Base-by-base conservation (phyloP, 2,888 invertebrate species). In the Callosobruchus maculatus region DNA sequence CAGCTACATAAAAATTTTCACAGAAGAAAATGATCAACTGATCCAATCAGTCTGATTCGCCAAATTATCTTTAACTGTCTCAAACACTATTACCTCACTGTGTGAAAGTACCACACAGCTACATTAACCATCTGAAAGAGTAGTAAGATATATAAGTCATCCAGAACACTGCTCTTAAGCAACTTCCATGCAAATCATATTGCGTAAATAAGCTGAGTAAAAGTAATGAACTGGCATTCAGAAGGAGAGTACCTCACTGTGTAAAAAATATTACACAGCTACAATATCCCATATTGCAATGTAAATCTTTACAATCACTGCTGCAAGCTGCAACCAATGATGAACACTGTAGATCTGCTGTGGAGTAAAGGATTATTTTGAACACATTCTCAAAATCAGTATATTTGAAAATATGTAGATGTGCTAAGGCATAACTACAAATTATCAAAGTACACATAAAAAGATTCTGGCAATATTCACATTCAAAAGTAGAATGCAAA, bases 241-340 rank as follows among this genome's bases (percentile, higher is more conserved):
- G 13, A 49, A 7, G 66, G n/a, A n/a, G n/a, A n/a, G 67, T 78
- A 79, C 79, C 79, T 79, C 79, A 72, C 76, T 78, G 72, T 71
- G 68, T 71, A 76, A 68, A n/a, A n/a, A 72, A 71, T 22, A 21
- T 71, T 67, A 73, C 68, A 73, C 74, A 78, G 75, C 75, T 79
- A 79, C 78, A 74, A 26, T 49, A 49, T 49, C 9, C 26, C 26
- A 26, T 2, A n/a, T n/a, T n/a, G n/a, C n/a, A n/a, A n/a, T n/a
- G n/a, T n/a, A n/a, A n/a, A n/a, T n/a, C n/a, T n/a, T n/a, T n/a
- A n/a, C n/a, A n/a, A n/a, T n/a, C n/a, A n/a, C n/a, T n/a, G n/a
- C n/a, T n/a, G n/a, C n/a, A n/a, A n/a, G n/a, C n/a, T n/a, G 49
- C 26, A 26, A 26, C 7, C 26, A 18, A 49, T 49, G 49, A 49